Evolutionary conservation across 2,113 vertebrate genomes (phyloP), one percentile per base, ranked within the genome.

Genomic region (Ailurus styani): DNA sequence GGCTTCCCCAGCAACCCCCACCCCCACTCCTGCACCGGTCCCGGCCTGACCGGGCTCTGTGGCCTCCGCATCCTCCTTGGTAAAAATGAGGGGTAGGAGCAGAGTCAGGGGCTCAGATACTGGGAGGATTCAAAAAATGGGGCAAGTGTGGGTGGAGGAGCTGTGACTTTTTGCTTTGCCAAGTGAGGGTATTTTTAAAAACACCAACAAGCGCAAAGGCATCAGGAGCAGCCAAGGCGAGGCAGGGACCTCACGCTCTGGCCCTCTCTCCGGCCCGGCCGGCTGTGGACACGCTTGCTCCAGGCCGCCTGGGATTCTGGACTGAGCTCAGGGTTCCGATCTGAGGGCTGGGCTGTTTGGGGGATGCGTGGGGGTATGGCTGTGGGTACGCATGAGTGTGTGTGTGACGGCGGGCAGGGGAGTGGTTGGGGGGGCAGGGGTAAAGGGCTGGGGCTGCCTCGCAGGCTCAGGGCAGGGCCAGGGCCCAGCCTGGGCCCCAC

Each of bases 261-360:
- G 47, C n/a, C 10, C 27, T 20, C 5, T 29, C 77, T 55, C 23
- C 2, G 6, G 0, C 21, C 27, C 84, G 17, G 64, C 37, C 25
- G 2, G 37, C 47, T 17, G 42, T 50, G 10, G 40, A 15, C 11
- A 1, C 0, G 64, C 29, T 27, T 13, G 27, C 23, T 37, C n/a
- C 34, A 0, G 18, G 23, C 3, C 2, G 31, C 60, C 66, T 37
- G 20, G 7, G 77, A 11, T 23, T 72, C 72, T 40, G 37, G 45
- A 21, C 2, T 0, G 77, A 18, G 9, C 52, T 37, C 60, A 3
- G 68, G 60, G 42, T 12, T 45, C 14, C 0, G 0, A 50, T 34
- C 40, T 1, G 7, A 42, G 70, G 73, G 79, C 60, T 47, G 27
- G 57, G 70, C 42, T 68, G 7, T 31, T 31, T 6, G 15, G 75